Base-by-base conservation (phyloP, 2,113 vertebrate genomes). In the Ardeotis arabs region DNA sequence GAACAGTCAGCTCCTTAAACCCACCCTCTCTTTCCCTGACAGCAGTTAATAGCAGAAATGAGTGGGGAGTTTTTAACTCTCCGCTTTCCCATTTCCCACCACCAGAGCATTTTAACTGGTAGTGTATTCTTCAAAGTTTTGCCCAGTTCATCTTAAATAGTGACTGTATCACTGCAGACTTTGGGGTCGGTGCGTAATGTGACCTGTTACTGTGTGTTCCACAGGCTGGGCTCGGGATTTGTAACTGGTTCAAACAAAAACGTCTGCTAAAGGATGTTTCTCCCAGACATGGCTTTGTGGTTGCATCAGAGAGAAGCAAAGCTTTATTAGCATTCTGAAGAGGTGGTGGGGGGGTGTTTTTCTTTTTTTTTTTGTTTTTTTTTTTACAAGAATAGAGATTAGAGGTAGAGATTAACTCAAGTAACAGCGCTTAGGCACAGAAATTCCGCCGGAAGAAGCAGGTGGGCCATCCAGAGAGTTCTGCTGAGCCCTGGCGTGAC, bases 261-360 rank as follows among this genome's bases (percentile, higher is more conserved):
- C 12, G 6, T 21, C 39, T 10, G 2, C 59, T 18, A 28, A 70
- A 93, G 47, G 29, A 60, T 78, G 41, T 41, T 35, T 53, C 31
- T 81, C 29, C 16, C 63, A 95, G 64, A 33, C 91, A 20, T 3
- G 10, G 35, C 25, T 89, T 84, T 86, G 29, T 84, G 82, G 20
- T 81, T 97, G 93, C 95, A 94, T 88, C 72, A 91, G 59, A 91
- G 55, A 96, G 55, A 96, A 96, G 74, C 85, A 75, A 87, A 97
- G 95, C 39, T 97, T 96, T 97, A 97, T 97, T 96, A 82, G 69
- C 35, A 10, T 63, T 41, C 41, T 41, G 41, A 41, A 41, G 41
- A 14, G 41, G 41, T 39, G 41, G 41, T 41, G 39, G 39, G 39
- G 39, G 39, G 11, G 41, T 41, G 39, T 39, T 9, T 39, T 41